Conservation (phyloP, 2,113 vertebrate species). For the Orcinus orca region DNA sequence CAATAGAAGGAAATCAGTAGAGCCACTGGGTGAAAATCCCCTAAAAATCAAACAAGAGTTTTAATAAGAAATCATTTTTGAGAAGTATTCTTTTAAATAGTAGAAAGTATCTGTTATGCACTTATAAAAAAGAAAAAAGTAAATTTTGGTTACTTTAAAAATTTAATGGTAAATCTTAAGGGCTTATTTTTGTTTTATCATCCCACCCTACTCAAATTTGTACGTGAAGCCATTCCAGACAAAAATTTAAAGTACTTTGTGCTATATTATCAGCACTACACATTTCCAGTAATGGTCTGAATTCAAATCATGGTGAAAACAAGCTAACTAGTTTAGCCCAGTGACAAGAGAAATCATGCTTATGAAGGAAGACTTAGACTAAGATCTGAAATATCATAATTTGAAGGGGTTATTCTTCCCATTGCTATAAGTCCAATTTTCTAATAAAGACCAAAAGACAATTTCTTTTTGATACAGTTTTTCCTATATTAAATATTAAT, state of each 20-base stretch:
- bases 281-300: not conserved
- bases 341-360: not conserved
- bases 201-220: not conserved
- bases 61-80: not conserved
- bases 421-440: not conserved
- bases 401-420: not conserved
- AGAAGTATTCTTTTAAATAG: constrained; percentile 7
- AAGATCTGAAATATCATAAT: not conserved
- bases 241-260: not conserved
- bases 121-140: not conserved
- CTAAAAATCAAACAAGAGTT: not conserved
- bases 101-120: not conserved
- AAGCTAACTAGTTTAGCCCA: not conserved
- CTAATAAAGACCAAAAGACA: not conserved
- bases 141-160: not conserved
- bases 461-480: not conserved
- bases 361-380: not conserved
- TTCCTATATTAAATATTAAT: not conserved
- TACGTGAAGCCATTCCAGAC: not conserved
- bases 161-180: not conserved
- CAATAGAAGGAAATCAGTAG: not conserved
- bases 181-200: not conserved
- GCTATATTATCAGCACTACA: not conserved
- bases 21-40: not conserved
- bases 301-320: not conserved